phyloP scores from a whole-genome alignment of 1,140 invertebrate genomes.

The Caenorhabditis latens region DNA sequence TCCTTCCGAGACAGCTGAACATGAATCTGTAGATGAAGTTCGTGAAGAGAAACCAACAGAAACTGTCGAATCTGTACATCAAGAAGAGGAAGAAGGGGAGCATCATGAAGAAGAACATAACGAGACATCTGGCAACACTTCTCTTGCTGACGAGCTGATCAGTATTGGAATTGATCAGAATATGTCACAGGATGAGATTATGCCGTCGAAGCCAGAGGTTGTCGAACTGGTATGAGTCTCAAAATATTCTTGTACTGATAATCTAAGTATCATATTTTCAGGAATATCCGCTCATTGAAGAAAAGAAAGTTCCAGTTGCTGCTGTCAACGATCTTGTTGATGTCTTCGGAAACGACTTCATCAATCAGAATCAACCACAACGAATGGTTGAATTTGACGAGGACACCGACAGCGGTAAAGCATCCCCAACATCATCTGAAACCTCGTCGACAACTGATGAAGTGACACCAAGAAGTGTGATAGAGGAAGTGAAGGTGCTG shows the following conservation, averaged over 20 bases:
- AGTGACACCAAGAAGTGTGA: constrained; percentile 33
- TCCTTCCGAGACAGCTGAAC: too few species aligned
- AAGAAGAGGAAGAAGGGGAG: too few species aligned
- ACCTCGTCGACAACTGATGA: constrained; percentile 35
- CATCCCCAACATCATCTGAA: constrained; percentile 24
- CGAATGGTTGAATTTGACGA: constrained; percentile 25
- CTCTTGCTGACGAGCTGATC: constrained; percentile 24
- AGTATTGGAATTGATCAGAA: constrained; percentile 24
- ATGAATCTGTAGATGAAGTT: background rate
- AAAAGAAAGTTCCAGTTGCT: background rate
- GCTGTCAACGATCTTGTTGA: constrained; percentile 22
- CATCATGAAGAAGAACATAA: background rate
- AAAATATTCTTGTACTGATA: too few species aligned
- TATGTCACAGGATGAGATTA: background rate
- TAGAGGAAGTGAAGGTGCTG: background rate
- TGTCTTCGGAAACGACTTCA: constrained; percentile 40
- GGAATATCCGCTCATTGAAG: background rate
- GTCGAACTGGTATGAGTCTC: background rate
- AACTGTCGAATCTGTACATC: too few species aligned
- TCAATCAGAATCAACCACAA: constrained; percentile 50
- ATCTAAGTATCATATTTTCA: background rate
- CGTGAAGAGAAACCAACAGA: background rate
- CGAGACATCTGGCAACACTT: constrained; percentile 15
- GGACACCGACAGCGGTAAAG: constrained; percentile 37
- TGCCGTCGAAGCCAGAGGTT: background rate